Evolutionary conservation across 1,140 invertebrate genomes (phyloP).

Genomic region (Oppia nitens): DNA sequence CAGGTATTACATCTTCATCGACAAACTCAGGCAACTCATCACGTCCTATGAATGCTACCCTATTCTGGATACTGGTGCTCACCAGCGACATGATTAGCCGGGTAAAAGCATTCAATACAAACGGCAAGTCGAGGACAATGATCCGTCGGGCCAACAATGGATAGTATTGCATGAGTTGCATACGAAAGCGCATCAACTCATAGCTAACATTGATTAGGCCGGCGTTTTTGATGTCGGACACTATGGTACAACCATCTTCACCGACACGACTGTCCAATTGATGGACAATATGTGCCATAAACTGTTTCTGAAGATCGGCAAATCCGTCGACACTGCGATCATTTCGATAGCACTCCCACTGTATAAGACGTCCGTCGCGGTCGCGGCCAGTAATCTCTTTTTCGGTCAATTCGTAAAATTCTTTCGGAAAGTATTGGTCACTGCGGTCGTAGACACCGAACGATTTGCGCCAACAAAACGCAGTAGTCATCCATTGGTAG

Average conservation of each 20-base stretch:
- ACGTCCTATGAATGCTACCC: no score
- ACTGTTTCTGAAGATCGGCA: not conserved
- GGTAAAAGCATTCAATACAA: not conserved
- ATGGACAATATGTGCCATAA: constrained; percentile 1
- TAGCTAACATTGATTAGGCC: not conserved
- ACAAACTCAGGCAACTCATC: no score
- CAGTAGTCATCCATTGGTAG: not conserved
- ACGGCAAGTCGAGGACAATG: not conserved
- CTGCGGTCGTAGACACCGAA: constrained; percentile 9
- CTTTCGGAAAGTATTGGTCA: constrained; percentile 11
- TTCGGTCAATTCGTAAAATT: constrained; percentile 1
- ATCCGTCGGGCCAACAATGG: not conserved
- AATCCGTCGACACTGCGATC: not conserved
- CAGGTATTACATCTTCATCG: no score
- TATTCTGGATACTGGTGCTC: not conserved
- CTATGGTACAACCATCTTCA: not conserved
- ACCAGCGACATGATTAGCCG: not conserved
- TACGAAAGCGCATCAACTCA: not conserved
- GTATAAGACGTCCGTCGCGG: not conserved
- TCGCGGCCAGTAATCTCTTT: not conserved
- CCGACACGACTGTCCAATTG: constrained; percentile 3
- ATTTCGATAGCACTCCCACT: not conserved
- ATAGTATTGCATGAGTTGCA: not conserved
- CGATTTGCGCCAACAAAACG: constrained; percentile 9
- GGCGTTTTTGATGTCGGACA: not conserved